These are phyloP conservation scores for Linyphia triangularis DNA, from an alignment of 2,888 invertebrate genomes.

Conservation along the genomic window DNA sequence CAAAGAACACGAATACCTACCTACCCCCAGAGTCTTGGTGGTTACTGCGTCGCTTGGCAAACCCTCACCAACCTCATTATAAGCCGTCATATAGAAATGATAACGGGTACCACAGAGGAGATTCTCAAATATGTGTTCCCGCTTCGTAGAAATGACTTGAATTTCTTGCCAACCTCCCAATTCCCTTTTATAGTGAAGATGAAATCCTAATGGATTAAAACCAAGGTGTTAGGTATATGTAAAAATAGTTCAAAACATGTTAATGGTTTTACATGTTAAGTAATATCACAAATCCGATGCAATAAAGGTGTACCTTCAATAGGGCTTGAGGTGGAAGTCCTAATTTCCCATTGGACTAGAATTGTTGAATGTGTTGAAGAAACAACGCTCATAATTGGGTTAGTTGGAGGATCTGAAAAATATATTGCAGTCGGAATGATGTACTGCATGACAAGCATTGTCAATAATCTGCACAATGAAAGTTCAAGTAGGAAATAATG, in stretches of 20 bases:
- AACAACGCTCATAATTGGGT: slow-evolving; percentile 63
- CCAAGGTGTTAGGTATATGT: neutral
- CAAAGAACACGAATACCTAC: slow-evolving; percentile 77
- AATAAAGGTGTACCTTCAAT: slow-evolving; percentile 74
- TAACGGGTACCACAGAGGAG: slow-evolving; percentile 80
- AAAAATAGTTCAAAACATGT: neutral
- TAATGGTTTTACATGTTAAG: neutral
- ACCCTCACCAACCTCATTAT: slow-evolving; percentile 79
- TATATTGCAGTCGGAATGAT: no score
- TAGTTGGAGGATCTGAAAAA: slow-evolving; percentile 74
- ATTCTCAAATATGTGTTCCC: slow-evolving; percentile 78
- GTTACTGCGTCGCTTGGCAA: slow-evolving; percentile 78
- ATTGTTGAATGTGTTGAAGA: slow-evolving; percentile 65
- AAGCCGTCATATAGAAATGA: slow-evolving; percentile 79
- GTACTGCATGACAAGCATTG: no score
- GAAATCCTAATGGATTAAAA: slow-evolving; percentile 75
- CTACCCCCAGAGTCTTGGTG: slow-evolving; percentile 79
- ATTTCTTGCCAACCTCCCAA: slow-evolving; percentile 84
- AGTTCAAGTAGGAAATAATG: no score
- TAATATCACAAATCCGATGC: no score
- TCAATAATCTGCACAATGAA: no score
- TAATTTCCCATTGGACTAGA: slow-evolving; percentile 68
- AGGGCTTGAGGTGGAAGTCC: slow-evolving; percentile 52
- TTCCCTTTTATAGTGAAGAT: slow-evolving; percentile 79
- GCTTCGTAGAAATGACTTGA: slow-evolving; percentile 84